These are phyloP conservation scores for Luscinia megarhynchos DNA, from an alignment of 2,797 vertebrate genomes.

Conservation along the genomic window DNA sequence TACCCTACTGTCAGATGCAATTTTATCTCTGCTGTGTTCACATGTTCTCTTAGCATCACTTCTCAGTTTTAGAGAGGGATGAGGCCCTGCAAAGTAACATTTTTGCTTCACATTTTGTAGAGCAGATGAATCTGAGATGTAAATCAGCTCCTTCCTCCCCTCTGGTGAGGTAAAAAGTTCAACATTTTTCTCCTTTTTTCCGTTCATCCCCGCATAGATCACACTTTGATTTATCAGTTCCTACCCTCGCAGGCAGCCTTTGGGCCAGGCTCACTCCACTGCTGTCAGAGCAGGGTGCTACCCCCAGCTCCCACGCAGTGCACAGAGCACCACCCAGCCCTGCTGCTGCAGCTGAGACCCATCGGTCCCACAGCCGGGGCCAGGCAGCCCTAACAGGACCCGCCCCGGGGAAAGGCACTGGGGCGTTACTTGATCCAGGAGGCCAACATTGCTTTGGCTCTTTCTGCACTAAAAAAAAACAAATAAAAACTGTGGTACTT, in stretches of 20 bases:
- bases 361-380: background rate
- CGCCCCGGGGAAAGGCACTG: constrained; percentile 11
- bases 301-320: background rate
- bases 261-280: background rate
- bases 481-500: background rate
- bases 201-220: background rate
- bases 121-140: background rate
- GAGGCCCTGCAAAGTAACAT: background rate
- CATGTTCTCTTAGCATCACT: background rate
- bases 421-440: constrained; percentile 29
- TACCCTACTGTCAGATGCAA: background rate
- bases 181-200: background rate
- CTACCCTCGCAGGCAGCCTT: background rate
- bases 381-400: constrained; percentile 19
- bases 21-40: background rate
- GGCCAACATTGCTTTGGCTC: background rate
- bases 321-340: background rate
- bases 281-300: background rate
- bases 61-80: background rate
- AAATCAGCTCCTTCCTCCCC: background rate
- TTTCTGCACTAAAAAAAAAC: background rate
- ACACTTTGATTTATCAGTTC: constrained; percentile 21
- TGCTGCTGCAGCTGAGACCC: constrained; percentile 33
- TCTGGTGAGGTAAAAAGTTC: constrained; percentile 29
- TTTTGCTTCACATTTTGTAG: background rate